phyloP scores from a whole-genome alignment of 2,113 vertebrate species.

The Myotis brandtii region DNA sequence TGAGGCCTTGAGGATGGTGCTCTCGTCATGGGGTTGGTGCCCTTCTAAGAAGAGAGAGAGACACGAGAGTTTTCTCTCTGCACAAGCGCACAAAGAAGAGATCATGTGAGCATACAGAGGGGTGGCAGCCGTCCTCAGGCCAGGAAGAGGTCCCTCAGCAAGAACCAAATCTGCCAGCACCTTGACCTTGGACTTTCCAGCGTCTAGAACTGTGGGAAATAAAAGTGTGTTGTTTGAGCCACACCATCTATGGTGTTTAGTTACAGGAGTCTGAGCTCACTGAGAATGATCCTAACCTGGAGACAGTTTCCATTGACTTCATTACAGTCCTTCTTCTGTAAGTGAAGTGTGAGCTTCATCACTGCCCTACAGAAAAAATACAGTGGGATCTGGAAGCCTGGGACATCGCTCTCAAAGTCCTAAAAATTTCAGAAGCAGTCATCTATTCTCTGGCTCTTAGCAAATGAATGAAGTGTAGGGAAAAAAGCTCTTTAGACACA shows the following conservation, averaged over 20 bases:
- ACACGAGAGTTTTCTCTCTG: neutral
- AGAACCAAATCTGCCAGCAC: neutral
- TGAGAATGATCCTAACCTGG: neutral
- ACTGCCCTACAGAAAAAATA: neutral
- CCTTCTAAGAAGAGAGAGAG: neutral
- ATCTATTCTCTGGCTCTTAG: neutral
- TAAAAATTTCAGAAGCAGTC: neutral
- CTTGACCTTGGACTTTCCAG: neutral
- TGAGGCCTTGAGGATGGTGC: neutral
- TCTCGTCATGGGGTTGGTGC: neutral
- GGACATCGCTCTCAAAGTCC: neutral
- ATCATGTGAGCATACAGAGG: neutral
- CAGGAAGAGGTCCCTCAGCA: neutral
- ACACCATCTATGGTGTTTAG: neutral
- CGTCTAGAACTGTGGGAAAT: neutral
- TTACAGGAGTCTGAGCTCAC: neutral
- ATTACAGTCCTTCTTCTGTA: neutral
- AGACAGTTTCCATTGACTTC: neutral
- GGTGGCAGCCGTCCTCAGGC: neutral
- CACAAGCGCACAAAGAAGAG: neutral
- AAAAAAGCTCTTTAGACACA: neutral
- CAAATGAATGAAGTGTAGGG: neutral
- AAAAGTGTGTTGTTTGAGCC: neutral
- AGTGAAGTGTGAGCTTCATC: neutral
- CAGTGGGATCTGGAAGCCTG: neutral